These are phyloP conservation scores for Rhea americana DNA, from an alignment of 2,113 vertebrate species.

Conservation along the genomic window DNA sequence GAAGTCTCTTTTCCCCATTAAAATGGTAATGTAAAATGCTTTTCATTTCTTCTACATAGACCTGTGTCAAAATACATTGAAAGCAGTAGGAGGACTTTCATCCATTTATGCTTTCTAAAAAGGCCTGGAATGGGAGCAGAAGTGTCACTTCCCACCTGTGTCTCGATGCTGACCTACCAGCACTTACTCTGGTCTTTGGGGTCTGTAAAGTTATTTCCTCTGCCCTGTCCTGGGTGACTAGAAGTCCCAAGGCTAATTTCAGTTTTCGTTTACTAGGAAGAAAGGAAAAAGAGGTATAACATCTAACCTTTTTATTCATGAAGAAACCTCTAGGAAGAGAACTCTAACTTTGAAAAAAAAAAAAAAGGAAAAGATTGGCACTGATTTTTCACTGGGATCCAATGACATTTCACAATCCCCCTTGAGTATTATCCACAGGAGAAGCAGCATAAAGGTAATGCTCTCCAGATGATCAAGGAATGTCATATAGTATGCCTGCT, in stretches of 20 bases:
- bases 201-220: background rate
- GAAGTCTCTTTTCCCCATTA: background rate
- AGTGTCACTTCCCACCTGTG: background rate
- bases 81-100: background rate
- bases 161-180: background rate
- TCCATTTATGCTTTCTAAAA: background rate
- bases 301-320: background rate
- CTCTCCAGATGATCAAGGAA: background rate
- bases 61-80: background rate
- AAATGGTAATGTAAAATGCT: background rate
- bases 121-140: background rate
- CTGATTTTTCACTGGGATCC: background rate
- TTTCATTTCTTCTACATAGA: background rate
- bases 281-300: background rate
- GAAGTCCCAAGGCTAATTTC: background rate
- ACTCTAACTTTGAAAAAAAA: background rate
- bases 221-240: background rate
- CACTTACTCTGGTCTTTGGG: background rate
- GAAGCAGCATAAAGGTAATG: background rate
- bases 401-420: background rate
- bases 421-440: background rate
- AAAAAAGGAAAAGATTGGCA: background rate
- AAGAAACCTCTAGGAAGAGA: background rate
- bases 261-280: background rate
- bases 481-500: background rate